Evolutionary conservation across 1,140 invertebrate genomes (phyloP), one percentile per base, ranked within the genome.

Genomic region (Lycorma delicatula): DNA sequence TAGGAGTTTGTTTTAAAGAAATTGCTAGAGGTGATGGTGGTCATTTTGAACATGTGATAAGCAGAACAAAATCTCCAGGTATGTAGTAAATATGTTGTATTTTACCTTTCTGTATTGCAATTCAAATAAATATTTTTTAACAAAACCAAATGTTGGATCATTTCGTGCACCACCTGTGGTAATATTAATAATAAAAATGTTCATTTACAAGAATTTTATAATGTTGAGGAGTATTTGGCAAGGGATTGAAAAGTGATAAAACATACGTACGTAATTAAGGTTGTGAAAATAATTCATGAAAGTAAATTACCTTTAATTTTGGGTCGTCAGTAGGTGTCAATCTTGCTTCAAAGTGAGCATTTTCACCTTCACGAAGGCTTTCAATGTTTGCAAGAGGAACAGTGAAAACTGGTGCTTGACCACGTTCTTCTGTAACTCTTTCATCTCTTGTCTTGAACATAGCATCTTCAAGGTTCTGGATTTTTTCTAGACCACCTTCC

Each of bases 241-340:
- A n/a, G n/a, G n/a, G n/a, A n/a, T n/a, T n/a, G n/a, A n/a, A n/a
- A n/a, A n/a, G n/a, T n/a, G n/a, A n/a, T n/a, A n/a, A n/a, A n/a
- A n/a, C n/a, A n/a, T n/a, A n/a, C n/a, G n/a, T n/a, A 29, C 25
- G n/a, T 4, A 28, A 52, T 3, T n/a, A 54, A 34, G 12, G 3
- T 58, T 36, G 1, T 7, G 11, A 51, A 12, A 9, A 54, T 59
- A 48, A 16, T 12, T 55, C 5, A 12, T 36, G n/a, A 51, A 20
- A n/a, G n/a, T n/a, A n/a, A n/a, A n/a, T 62, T 64, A 89, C 85
- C 75, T 91, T 93, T 59, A 97, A 79, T 68, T 89, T 92, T 25
- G 94, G 89, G 79, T 98, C 95, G 70, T 96, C 91, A 11, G 89
- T 89, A 16, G 94, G 95, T 31, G 84, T 90, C 13, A 97, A 77